A percentile compares a stretch with the other conserved stretches of the same genome.
These are phyloP conservation scores for Hipposideros armiger DNA, from an alignment of 2,113 vertebrate genomes.

Conservation along the genomic window DNA sequence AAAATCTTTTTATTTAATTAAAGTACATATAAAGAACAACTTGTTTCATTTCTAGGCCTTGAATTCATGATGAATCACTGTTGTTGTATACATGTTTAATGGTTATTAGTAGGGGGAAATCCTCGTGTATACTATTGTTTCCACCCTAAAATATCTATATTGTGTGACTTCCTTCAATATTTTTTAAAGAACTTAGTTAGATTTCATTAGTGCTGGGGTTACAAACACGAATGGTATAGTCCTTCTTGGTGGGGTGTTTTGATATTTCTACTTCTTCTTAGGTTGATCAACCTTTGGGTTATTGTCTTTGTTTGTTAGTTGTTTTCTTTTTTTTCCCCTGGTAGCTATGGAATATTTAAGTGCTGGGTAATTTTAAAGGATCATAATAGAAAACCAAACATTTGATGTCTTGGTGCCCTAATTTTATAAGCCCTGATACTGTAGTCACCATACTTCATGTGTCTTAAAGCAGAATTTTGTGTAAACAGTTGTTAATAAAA, in stretches of 20 bases:
- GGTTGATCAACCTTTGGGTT: not conserved
- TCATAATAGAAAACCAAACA: not conserved
- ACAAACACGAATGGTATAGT: not conserved
- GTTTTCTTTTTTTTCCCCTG: not conserved
- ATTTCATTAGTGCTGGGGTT: not conserved
- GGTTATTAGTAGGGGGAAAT: constrained; percentile 29
- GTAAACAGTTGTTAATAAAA: not conserved
- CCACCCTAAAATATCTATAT: not conserved
- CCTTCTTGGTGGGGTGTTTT: not conserved
- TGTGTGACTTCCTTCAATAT: not conserved
- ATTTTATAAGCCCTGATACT: not conserved
- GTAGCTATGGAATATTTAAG: constrained; percentile 42
- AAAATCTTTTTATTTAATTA: constrained; percentile 46
- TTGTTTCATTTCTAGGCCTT: constrained; percentile 61
- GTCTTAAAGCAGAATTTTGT: constrained; percentile 18
- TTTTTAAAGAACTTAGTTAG: not conserved
- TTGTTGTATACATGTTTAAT: constrained; percentile 37
- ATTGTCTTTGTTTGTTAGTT: constrained; percentile 2
- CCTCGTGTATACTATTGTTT: constrained; percentile 1
- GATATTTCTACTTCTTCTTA: constrained; percentile 17
- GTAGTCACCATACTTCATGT: not conserved
- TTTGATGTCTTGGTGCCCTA: not conserved
- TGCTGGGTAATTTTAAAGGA: constrained; percentile 7
- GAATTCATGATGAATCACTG: constrained; percentile 13
- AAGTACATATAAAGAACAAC: constrained; percentile 44